These are phyloP conservation scores for Tetramorium alpestre DNA, from an alignment of 1,140 invertebrate species.

Conservation along the genomic window DNA sequence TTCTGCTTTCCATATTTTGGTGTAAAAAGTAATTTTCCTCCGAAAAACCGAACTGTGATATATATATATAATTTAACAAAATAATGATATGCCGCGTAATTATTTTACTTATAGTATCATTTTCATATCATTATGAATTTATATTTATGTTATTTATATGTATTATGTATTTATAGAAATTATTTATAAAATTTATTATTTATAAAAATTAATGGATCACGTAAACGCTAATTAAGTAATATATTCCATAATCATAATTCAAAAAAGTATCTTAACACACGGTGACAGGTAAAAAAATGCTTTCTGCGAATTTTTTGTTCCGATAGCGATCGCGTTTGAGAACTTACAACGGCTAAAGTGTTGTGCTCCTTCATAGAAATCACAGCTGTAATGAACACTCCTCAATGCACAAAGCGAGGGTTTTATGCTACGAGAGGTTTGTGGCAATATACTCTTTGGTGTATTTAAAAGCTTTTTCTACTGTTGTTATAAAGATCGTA, in stretches of 20 bases:
- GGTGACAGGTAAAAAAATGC: slow-evolving; percentile 1
- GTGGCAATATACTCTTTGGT: slow-evolving; percentile 30
- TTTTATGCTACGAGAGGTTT: slow-evolving; percentile 36
- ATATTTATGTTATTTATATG: not conserved
- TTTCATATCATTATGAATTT: not conserved
- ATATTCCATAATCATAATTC: not conserved
- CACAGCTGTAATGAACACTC: slow-evolving; percentile 59
- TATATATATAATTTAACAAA: too few relatives aligned
- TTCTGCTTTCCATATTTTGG: too few relatives aligned
- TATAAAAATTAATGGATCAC: not conserved
- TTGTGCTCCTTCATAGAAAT: slow-evolving; percentile 50
- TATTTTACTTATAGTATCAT: not conserved
- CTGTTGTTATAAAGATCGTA: slow-evolving; percentile 41
- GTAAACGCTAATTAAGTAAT: not conserved
- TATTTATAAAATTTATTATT: not conserved
- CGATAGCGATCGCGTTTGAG: slow-evolving; percentile 10
- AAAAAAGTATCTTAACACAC: not conserved
- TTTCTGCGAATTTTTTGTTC: not conserved
- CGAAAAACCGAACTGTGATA: too few relatives aligned
- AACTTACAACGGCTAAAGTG: not conserved
- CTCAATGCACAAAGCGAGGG: slow-evolving; percentile 48
- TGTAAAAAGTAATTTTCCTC: not conserved
- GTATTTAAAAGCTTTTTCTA: slow-evolving; percentile 46
- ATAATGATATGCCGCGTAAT: too few relatives aligned
- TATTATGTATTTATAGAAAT: not conserved